These are phyloP conservation scores for Dioctria linearis DNA, from an alignment of 2,888 invertebrate genomes.

Conservation along the genomic window DNA sequence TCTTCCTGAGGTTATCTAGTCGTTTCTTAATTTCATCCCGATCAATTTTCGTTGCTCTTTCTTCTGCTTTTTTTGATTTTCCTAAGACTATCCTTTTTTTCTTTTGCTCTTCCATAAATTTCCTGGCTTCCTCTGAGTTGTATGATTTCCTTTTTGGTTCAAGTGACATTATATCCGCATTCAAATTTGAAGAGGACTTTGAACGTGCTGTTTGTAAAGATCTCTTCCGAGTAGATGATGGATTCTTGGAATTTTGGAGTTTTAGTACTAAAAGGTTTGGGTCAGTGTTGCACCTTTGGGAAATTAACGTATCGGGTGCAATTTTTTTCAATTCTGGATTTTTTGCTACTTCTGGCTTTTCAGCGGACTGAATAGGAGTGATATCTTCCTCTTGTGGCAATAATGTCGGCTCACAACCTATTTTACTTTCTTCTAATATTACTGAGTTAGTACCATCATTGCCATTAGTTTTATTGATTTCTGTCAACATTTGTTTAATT, in stretches of 20 bases:
- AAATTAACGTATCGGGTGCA: neutral
- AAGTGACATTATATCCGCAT: neutral
- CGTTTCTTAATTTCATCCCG: conserved; percentile 71
- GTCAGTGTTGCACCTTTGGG: conserved; percentile 9
- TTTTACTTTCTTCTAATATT: neutral
- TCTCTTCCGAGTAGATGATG: neutral
- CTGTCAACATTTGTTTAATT: conserved; percentile 63
- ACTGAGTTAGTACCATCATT: neutral
- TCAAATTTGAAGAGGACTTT: conserved; percentile 19
- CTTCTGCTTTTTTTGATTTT: conserved; percentile 1
- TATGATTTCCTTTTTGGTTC: conserved; percentile 66
- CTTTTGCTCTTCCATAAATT: conserved; percentile 74
- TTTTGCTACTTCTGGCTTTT: neutral
- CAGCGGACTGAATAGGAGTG: neutral
- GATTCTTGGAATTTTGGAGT: neutral
- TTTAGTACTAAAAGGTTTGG: neutral
- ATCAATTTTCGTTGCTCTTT: conserved; percentile 56
- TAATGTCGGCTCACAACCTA: too few relatives aligned
- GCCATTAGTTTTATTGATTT: conserved; percentile 58
- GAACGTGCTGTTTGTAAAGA: neutral
- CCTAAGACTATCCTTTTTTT: conserved; percentile 69
- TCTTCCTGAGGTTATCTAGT: conserved; percentile 71
- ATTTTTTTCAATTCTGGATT: neutral
- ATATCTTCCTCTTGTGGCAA: too few relatives aligned
- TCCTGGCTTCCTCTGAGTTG: conserved; percentile 72